phyloP scores from a whole-genome alignment of 2,113 vertebrate species.

The Tragelaphus scriptus region DNA sequence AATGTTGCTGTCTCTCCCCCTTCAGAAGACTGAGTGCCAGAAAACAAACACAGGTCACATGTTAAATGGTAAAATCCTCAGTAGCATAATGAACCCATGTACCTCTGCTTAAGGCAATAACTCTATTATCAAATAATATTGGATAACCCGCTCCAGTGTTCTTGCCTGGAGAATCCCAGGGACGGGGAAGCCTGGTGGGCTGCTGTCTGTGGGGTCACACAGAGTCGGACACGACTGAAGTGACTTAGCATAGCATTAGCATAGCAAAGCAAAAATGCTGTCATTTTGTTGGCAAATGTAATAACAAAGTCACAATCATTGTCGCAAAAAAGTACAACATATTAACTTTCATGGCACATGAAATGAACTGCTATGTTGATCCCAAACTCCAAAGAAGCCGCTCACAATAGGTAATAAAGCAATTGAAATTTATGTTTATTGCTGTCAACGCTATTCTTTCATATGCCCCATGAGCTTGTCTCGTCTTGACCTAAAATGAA shows the following conservation, averaged over 20 bases:
- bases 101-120: not conserved
- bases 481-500: slow-evolving; percentile 43
- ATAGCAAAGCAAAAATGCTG: not conserved
- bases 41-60: not conserved
- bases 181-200: too few species aligned
- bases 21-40: not conserved
- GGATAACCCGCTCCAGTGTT: not conserved
- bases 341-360: not conserved
- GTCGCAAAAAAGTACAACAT: not conserved
- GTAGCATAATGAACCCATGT: not conserved
- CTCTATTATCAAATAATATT: not conserved
- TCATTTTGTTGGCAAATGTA: slow-evolving; percentile 18
- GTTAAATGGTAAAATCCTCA: not conserved
- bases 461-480: not conserved
- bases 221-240: too few species aligned
- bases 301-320: not conserved
- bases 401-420: slow-evolving; percentile 32
- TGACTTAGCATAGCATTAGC: too few species aligned
- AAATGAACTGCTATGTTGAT: slow-evolving; percentile 6
- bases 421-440: slow-evolving; percentile 33
- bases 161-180: too few species aligned
- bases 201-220: too few species aligned
- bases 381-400: not conserved
- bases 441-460: not conserved
- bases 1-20: not conserved